Conservation (phyloP, 64 coral and sea anemone genomes). For the Trachythela sp. region DNA sequence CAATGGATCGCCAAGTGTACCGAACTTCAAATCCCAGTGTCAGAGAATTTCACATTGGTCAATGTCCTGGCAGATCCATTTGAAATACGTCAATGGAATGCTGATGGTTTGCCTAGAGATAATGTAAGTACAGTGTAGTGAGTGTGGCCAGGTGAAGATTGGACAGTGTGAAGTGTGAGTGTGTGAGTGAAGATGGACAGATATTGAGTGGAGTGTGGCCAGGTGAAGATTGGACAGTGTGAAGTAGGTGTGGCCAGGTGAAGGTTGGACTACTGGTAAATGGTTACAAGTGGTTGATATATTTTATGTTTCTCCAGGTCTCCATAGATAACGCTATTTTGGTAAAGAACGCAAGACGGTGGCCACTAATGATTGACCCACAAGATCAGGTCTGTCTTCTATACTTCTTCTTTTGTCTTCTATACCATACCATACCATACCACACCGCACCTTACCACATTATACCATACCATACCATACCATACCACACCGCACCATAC, state of each 20-base stretch:
- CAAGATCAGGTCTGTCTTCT: conserved; percentile 76
- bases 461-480: neutral
- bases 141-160: neutral
- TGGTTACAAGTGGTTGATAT: no score
- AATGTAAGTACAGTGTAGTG: conserved; percentile 47
- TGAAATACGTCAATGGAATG: conserved; percentile 96
- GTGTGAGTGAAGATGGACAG: neutral
- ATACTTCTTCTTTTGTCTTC: neutral
- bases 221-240: neutral
- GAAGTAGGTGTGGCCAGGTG: no score
- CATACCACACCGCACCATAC: neutral
- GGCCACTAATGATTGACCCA: conserved; percentile 96
- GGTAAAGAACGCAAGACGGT: conserved; percentile 79
- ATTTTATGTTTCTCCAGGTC: conserved; percentile 34
- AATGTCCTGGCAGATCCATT: conserved; percentile 89
- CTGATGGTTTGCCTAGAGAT: conserved; percentile 87
- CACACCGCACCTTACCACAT: neutral
- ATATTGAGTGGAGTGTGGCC: neutral
- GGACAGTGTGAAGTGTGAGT: no score
- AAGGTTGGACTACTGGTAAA: no score
- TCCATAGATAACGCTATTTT: conserved; percentile 95
- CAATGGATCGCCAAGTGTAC: conserved; percentile 88
- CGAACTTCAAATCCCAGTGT: conserved; percentile 79
- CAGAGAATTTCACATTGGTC: conserved; percentile 90
- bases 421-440: neutral